Percentiles rank a stretch among this genome's conserved stretches.
phyloP scores from a whole-genome alignment of 2,113 vertebrate species.

The Nibea coibor region DNA sequence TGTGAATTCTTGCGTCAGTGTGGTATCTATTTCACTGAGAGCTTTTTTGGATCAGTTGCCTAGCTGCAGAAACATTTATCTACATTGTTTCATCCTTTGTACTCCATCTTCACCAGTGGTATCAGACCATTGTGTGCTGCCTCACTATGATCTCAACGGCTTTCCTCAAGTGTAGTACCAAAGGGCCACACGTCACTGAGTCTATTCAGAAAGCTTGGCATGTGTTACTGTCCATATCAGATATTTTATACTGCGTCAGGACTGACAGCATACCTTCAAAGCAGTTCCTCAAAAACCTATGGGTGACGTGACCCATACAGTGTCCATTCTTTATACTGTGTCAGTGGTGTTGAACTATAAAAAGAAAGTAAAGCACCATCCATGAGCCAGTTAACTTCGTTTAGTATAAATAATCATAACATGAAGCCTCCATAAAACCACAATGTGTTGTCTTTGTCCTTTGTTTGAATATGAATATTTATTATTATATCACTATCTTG shows the following conservation, averaged over 20 bases:
- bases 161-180: slow-evolving; percentile 10
- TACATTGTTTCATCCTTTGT: slow-evolving; percentile 7
- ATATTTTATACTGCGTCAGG: not conserved
- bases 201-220: slow-evolving; percentile 10
- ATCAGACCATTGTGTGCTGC: not conserved
- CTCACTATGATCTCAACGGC: slow-evolving; percentile 6
- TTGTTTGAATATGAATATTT: not conserved
- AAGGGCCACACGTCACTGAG: not conserved
- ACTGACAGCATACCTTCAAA: too few species aligned
- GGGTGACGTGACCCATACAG: too few species aligned
- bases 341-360: too few species aligned
- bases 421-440: too few species aligned
- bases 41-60: not conserved
- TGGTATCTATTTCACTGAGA: not conserved
- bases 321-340: too few species aligned
- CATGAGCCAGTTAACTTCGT: too few species aligned
- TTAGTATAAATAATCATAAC: too few species aligned
- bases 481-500: too few species aligned
- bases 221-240: not conserved
- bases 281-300: too few species aligned
- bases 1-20: not conserved
- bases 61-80: not conserved
- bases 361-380: too few species aligned
- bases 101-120: not conserved
- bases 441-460: too few species aligned